Conservation (phyloP, 2,113 vertebrate genomes). For the Heterotilapia buettikoferi region DNA sequence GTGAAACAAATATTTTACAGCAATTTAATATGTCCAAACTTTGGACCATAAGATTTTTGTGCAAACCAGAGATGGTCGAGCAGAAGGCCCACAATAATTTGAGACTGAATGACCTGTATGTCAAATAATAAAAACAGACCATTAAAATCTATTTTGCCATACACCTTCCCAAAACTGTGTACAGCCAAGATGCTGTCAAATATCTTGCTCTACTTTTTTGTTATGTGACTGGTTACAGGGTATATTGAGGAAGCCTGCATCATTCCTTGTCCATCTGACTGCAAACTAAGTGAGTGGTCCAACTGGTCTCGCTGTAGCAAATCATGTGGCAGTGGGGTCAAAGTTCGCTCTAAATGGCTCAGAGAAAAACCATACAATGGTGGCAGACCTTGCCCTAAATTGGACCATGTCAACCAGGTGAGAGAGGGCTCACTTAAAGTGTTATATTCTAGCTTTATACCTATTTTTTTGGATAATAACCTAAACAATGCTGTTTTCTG, state of each 20-base stretch:
- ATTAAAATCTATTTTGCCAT: neutral
- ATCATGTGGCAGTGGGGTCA: constrained; percentile 95
- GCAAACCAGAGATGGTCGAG: neutral
- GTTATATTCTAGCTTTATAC: neutral
- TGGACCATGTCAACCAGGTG: constrained; percentile 97
- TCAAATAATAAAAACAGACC: neutral
- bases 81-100: neutral
- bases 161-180: neutral
- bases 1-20: neutral
- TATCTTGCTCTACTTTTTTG: neutral
- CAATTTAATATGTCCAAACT: neutral
- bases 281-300: constrained; percentile 98
- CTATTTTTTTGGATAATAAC: neutral
- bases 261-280: constrained; percentile 95
- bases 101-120: neutral
- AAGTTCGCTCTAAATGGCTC: constrained; percentile 97
- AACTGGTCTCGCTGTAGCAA: constrained; percentile 98
- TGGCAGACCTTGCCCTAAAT: constrained; percentile 92
- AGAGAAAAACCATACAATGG: constrained; percentile 97
- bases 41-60: neutral
- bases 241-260: constrained; percentile 98
- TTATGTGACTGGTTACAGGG: constrained; percentile 64
- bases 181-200: neutral
- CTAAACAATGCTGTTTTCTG: neutral
- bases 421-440: neutral